Evolutionary conservation across 2,113 vertebrate genomes (phyloP).

Genomic region (Myotis yumanensis): DNA sequence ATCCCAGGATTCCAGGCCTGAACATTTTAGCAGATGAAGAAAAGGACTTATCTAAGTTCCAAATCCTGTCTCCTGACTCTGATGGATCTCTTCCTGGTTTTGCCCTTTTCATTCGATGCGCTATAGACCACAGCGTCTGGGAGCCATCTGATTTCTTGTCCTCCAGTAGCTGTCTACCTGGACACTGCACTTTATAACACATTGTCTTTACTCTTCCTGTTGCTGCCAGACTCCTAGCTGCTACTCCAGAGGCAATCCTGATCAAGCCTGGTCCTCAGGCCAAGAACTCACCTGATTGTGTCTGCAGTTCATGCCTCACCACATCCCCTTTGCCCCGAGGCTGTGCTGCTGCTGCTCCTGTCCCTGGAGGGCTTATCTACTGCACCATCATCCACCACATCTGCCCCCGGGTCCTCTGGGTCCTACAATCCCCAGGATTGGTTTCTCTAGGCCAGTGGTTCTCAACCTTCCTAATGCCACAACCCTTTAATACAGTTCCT

Average conservation of each 20-base stretch:
- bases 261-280: neutral
- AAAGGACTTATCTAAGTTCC: neutral
- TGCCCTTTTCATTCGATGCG: neutral
- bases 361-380: neutral
- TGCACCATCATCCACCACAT: neutral
- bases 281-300: neutral
- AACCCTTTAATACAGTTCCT: too few relatives aligned
- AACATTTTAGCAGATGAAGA: neutral
- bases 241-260: neutral
- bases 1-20: neutral
- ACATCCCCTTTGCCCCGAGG: accelerated
- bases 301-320: neutral
- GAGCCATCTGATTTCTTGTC: neutral
- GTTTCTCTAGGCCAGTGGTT: neutral
- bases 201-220: neutral
- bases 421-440: neutral
- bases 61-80: neutral
- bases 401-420: neutral
- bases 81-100: neutral
- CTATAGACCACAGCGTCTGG: neutral
- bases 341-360: accelerated
- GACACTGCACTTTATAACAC: neutral
- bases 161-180: neutral
- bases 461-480: too few relatives aligned
- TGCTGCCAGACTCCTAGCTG: neutral